Conservation (phyloP, 2,888 invertebrate genomes). For the Tipula helvola region DNA sequence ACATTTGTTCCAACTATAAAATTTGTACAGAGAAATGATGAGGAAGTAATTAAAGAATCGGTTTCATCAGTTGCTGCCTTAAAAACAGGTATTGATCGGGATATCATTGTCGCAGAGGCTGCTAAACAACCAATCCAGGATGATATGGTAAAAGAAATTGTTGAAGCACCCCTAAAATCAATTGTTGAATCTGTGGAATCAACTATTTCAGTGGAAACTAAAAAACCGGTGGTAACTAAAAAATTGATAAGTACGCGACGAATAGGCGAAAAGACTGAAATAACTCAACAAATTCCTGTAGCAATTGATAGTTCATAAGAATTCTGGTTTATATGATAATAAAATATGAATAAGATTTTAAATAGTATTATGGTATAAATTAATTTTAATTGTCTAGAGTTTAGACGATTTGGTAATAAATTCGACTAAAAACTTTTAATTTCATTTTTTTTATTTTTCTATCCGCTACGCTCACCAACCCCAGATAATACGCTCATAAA, state of each 20-base stretch:
- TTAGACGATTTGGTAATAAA: background rate
- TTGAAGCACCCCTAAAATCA: background rate
- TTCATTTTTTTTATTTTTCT: too few species aligned
- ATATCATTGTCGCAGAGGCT: background rate
- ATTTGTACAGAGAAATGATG: background rate
- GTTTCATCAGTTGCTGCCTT: background rate
- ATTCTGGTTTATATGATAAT: background rate
- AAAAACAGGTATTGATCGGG: background rate
- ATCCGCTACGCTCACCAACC: too few species aligned
- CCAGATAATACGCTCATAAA: too few species aligned
- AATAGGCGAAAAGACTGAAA: background rate
- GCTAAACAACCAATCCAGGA: background rate
- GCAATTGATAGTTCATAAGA: background rate
- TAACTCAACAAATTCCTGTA: background rate
- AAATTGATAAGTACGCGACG: background rate
- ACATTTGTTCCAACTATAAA: background rate
- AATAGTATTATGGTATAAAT: background rate
- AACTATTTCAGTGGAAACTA: background rate
- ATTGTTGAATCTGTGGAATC: background rate
- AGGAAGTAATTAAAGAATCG: background rate
- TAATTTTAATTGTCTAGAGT: background rate
- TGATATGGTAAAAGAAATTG: background rate
- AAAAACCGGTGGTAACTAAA: background rate
- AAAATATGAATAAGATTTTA: background rate
- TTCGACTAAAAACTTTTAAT: too few species aligned